Evolutionary conservation across 2,888 invertebrate species (phyloP), one percentile per base, ranked within the genome.

Genomic region (Diplazon laetatorius): DNA sequence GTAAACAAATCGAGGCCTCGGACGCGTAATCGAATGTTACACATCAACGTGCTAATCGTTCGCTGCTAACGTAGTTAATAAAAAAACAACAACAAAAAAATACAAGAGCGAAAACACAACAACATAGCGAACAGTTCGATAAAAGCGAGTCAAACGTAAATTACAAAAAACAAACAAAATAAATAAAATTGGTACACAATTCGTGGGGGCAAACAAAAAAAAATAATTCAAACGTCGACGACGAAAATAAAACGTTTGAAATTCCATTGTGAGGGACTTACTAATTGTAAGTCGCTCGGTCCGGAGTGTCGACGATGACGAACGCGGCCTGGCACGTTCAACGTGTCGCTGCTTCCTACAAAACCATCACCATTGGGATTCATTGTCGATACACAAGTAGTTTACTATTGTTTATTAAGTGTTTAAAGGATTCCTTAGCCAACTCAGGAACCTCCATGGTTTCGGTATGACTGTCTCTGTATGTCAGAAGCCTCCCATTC

Each of bases 281-380:
- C 91, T 86, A 90, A n/a, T n/a, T n/a, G n/a, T n/a, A n/a, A 87
- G 82, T 89, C 88, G 84, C 85, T 87, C 84, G 91, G 86, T 87
- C 90, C 90, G 65, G 89, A 91, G 84, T 87, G 87, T 86, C 90
- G 87, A 84, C 89, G 90, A 78, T 82, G 88, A 80, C 85, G 87
- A 82, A 80, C 80, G 84, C 86, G 85, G 82, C 80, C 84, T 82
- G 88, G 87, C 83, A 87, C 87, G 84, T 86, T 85, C 83, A 89
- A 85, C 80, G 85, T 88, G 85, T 86, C 88, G 85, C 88, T 86
- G 84, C 89, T 90, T 86, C 90, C 91, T 91, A 91, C 81, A 91
- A 91, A 89, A 88, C 83, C 84, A 83, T 79, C 69, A 82, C 76
- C 78, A 78, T 68, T 25, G 62, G 50, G 62, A 37, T 71, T 72